Conservation (phyloP, 2,888 invertebrate species). For the Hermaeophaga mercurialis region DNA sequence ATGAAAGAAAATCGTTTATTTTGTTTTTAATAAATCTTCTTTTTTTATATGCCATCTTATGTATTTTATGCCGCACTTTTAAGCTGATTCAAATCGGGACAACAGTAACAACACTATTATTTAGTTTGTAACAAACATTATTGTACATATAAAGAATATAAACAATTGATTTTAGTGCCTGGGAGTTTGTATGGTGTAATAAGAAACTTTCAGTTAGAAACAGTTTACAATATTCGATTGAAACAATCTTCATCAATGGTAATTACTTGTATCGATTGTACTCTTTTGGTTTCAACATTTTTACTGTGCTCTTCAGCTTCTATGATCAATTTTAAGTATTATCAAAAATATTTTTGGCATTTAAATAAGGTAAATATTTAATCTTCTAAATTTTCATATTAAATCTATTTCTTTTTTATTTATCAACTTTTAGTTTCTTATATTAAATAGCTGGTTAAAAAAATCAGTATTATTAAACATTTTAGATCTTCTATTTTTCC, state of each 20-base stretch:
- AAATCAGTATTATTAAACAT: too few species aligned
- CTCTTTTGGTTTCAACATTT: conserved; percentile 8
- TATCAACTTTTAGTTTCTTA: too few species aligned
- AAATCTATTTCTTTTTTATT: too few species aligned
- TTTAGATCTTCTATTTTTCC: too few species aligned
- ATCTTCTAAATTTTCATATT: too few species aligned
- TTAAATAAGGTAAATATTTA: conserved; percentile 16
- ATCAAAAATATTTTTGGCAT: conserved; percentile 5
- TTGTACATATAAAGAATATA: too few species aligned
- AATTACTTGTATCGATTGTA: conserved; percentile 11
- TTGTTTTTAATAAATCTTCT: background rate
- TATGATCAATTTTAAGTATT: conserved; percentile 6
- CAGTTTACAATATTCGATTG: conserved; percentile 14
- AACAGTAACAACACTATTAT: background rate
- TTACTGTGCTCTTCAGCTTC: background rate
- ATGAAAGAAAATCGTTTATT: background rate
- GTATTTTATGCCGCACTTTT: background rate
- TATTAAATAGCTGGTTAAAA: too few species aligned
- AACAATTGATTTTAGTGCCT: too few species aligned
- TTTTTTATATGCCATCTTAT: background rate
- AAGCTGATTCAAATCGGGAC: background rate
- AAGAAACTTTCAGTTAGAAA: conserved; percentile 10
- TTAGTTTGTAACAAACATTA: background rate
- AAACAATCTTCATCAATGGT: conserved; percentile 8
- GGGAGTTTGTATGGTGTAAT: conserved; percentile 12